These are phyloP conservation scores for Boloria euphrosyne DNA, from an alignment of 2,888 invertebrate species.

Conservation along the genomic window DNA sequence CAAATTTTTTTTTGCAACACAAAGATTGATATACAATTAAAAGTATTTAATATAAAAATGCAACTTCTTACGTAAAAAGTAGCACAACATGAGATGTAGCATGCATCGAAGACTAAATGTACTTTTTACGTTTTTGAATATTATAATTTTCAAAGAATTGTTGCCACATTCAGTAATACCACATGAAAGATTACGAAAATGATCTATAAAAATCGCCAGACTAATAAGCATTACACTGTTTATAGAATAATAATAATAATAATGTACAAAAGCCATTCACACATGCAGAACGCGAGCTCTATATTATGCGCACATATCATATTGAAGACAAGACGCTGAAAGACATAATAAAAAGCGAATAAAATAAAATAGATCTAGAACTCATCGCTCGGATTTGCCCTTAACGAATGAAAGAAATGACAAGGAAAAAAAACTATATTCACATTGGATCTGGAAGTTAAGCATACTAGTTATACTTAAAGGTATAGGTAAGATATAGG, in stretches of 20 bases:
- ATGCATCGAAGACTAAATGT: too few species aligned
- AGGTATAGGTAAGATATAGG: too few species aligned
- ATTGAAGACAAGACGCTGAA: constrained; percentile 16
- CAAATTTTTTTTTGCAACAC: too few species aligned
- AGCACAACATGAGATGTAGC: too few species aligned
- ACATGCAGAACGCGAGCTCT: constrained; percentile 36
- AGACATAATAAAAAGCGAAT: constrained; percentile 23
- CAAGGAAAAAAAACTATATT: constrained; percentile 22
- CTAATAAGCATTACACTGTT: constrained; percentile 4
- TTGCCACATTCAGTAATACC: background rate
- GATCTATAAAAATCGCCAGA: constrained; percentile 3
- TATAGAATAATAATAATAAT: background rate
- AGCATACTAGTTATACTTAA: background rate
- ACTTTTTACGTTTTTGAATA: too few species aligned
- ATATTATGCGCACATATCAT: constrained; percentile 5
- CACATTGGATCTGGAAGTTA: constrained; percentile 30
- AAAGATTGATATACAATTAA: too few species aligned
- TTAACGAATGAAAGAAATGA: constrained; percentile 26
- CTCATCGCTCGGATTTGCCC: constrained; percentile 14
- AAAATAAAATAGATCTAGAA: constrained; percentile 17
- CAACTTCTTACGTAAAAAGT: too few species aligned
- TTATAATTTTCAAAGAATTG: too few species aligned
- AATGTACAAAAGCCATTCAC: constrained; percentile 39
- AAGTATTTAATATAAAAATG: too few species aligned
- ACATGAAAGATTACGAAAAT: background rate